phyloP scores from a whole-genome alignment of 1,140 invertebrate genomes.

The Saccostrea glomerata region DNA sequence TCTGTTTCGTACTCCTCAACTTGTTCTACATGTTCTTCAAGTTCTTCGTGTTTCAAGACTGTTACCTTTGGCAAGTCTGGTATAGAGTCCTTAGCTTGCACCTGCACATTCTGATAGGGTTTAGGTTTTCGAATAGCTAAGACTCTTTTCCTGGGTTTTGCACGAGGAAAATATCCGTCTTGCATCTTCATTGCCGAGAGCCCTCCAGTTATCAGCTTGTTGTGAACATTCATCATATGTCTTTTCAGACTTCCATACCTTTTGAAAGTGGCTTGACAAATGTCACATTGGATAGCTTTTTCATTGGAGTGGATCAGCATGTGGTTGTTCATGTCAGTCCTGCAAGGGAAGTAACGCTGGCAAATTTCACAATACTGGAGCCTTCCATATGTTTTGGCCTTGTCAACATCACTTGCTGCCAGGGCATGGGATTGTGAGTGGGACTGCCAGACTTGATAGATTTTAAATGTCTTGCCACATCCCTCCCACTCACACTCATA shows the following conservation, averaged over 20 bases:
- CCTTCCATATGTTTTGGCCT: not conserved
- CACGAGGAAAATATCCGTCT: not conserved
- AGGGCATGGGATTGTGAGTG: constrained; percentile 6
- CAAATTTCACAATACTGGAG: not conserved
- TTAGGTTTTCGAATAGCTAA: not conserved
- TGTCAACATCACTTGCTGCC: not conserved
- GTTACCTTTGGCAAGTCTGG: not conserved
- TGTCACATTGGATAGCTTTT: not conserved
- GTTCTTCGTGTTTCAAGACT: not conserved
- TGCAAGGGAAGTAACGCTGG: not conserved
- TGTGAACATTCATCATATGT: constrained; percentile 28
- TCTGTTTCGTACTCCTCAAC: not conserved
- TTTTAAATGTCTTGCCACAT: constrained; percentile 8
- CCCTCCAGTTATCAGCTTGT: constrained; percentile 4
- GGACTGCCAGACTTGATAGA: constrained; percentile 27
- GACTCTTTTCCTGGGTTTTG: not conserved
- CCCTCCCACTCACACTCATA: constrained; percentile 7
- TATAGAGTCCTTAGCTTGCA: not conserved
- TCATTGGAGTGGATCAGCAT: constrained; percentile 2
- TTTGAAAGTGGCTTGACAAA: constrained; percentile 11
- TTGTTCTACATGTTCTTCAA: not conserved
- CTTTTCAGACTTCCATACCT: constrained; percentile 15
- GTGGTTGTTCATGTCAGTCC: constrained; percentile 28
- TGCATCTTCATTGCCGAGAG: constrained; percentile 17
- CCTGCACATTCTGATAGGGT: not conserved